Percentiles rank a stretch among this genome's conserved stretches.
These are phyloP conservation scores for Achatina immaculata DNA, from an alignment of 1,140 invertebrate species.

Conservation along the genomic window DNA sequence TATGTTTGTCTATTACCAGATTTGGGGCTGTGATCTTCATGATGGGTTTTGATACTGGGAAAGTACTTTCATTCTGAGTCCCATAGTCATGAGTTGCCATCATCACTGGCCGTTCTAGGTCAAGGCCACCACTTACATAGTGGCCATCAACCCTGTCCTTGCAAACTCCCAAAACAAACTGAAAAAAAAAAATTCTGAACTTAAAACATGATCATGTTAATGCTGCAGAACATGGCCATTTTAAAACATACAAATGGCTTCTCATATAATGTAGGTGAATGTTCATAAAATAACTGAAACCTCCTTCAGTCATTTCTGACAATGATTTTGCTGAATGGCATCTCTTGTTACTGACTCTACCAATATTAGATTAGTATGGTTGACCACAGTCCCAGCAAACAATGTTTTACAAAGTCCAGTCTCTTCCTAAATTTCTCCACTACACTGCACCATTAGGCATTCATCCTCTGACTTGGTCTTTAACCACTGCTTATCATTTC, in stretches of 20 bases:
- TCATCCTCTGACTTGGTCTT: background rate
- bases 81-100: constrained; percentile 82
- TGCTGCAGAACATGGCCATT: no score
- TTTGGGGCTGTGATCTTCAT: constrained; percentile 82
- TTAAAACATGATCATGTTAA: no score
- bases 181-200: background rate
- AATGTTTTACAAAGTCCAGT: no score
- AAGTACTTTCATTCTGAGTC: constrained; percentile 78
- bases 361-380: no score
- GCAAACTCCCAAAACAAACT: constrained; percentile 23
- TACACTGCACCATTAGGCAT: background rate
- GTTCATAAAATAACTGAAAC: no score
- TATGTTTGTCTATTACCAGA: constrained; percentile 75
- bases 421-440: background rate
- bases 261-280: no score
- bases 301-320: no score
- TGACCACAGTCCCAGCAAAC: no score
- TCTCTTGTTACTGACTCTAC: background rate
- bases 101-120: constrained; percentile 74
- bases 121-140: constrained; percentile 42
- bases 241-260: no score
- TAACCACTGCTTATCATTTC: background rate
- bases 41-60: constrained; percentile 84
- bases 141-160: constrained; percentile 12
- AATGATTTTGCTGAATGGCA: background rate